Percentiles rank a stretch among this genome's conserved stretches.
phyloP scores from a whole-genome alignment of 2,888 invertebrate species.

The Nephrotoma guestfalica region DNA sequence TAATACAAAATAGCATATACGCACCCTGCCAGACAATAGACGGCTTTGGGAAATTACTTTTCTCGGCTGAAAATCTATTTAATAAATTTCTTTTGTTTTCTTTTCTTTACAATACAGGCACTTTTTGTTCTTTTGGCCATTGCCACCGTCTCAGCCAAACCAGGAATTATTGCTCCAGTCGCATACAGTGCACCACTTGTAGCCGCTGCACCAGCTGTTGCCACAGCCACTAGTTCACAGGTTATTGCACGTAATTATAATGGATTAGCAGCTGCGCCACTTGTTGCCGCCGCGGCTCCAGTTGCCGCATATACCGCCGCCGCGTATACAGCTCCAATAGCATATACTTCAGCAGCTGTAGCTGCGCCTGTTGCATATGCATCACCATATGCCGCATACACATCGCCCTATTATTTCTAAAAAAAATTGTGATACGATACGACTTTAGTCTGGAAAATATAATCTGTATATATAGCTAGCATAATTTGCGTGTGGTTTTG shows the following conservation, averaged over 20 bases:
- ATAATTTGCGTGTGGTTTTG: background rate
- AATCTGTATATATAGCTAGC: background rate
- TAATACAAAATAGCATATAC: no score
- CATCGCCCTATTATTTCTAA: slow-evolving; percentile 14
- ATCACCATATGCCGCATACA: slow-evolving; percentile 16
- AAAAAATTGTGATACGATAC: background rate
- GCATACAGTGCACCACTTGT: slow-evolving; percentile 33
- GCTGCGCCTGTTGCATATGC: slow-evolving; percentile 1
- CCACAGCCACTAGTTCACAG: slow-evolving; percentile 51
- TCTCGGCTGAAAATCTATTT: background rate
- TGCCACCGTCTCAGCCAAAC: slow-evolving; percentile 15
- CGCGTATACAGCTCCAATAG: slow-evolving; percentile 21
- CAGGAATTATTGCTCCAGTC: slow-evolving; percentile 25
- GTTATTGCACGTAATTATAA: slow-evolving; percentile 48
- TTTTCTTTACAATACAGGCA: background rate
- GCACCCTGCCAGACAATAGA: background rate
- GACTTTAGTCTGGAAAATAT: background rate
- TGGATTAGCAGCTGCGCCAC: slow-evolving; percentile 37
- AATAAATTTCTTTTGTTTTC: slow-evolving; percentile 12
- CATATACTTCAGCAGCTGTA: slow-evolving; percentile 19
- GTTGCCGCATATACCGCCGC: slow-evolving; percentile 26
- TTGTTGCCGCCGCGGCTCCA: slow-evolving; percentile 37
- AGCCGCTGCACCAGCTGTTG: slow-evolving; percentile 20
- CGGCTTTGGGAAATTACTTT: background rate
- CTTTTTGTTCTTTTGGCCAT: slow-evolving; percentile 15